Base-by-base conservation (phyloP, 1,140 invertebrate species). In the Penaeus japonicus region DNA sequence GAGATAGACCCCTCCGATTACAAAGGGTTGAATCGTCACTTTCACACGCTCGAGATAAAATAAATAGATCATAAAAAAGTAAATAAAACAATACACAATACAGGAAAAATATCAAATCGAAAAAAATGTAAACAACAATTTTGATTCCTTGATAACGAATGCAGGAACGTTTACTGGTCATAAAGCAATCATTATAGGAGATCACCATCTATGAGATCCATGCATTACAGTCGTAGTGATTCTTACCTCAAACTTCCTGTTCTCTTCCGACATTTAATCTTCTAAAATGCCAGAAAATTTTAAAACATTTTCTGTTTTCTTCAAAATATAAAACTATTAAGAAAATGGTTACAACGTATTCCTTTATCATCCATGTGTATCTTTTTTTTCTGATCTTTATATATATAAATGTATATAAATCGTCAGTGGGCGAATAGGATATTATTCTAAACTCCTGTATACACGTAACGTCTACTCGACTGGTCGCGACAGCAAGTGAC, bases 161-260 rank as follows among this genome's bases (percentile, higher is more conserved):
- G 77, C 77, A 79, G 39, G 77, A 79, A 79, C 39, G 77, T 22
- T 30, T 79, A 53, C 39, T 79, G 77, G 17, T 53, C 20, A 79
- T 75, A n/a, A 79, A 53, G 77, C 77, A 79, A 53, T 77, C 32
- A 77, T 77, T 20, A 77, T 32, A 77, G 75, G 47, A 79, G 39
- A 75, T 35, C 65, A 84, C 83, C 65, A 75, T 84, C 83, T 75
- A 75, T 18, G 83, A 54, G 47, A 54, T 75, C 83, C 83, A 84
- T 84, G 83, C 83, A 84, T 84, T 70, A 84, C 47, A 84, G 65
- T 70, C 47, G 83, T 54, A 47, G 24, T 39, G 65, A 84, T 54
- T 73, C 83, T 84, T 84, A 84, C 83, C 83, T 84, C 83, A 47
- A 79, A 79, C 47, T 17, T 53, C 39, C 77, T 12, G 77, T 53